Evolutionary conservation across 1,140 invertebrate species (phyloP).

Genomic region (Lepidurus apus): DNA sequence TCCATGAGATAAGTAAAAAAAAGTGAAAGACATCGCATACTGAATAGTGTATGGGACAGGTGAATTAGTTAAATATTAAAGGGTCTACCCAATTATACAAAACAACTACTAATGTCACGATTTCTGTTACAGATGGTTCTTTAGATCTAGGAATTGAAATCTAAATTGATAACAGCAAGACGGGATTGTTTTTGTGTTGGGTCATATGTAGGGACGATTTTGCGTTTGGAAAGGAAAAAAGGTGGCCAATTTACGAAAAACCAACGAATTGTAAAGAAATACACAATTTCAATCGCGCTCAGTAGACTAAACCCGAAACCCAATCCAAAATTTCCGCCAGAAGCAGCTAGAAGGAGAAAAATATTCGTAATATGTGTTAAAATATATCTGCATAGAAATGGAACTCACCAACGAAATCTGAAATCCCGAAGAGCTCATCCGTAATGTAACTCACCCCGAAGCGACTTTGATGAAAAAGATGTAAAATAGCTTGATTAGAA

Average conservation of each 20-base stretch:
- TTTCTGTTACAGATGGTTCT: no score
- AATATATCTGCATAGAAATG: neutral
- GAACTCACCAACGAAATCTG: neutral
- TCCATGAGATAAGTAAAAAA: no score
- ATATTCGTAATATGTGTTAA: neutral
- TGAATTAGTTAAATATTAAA: no score
- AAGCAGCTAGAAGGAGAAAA: slow-evolving; percentile 23
- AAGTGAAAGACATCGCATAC: no score
- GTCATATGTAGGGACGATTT: neutral
- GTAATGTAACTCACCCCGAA: neutral
- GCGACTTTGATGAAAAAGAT: neutral
- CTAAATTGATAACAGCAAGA: neutral
- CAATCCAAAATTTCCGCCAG: slow-evolving; percentile 29
- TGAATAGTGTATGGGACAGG: no score
- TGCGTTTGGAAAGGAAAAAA: neutral
- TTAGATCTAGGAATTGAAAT: neutral
- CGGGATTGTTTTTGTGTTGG: neutral
- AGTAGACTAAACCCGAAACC: slow-evolving; percentile 32
- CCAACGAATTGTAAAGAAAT: slow-evolving; percentile 32
- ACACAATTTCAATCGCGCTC: slow-evolving; percentile 30
- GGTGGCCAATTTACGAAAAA: slow-evolving; percentile 25
- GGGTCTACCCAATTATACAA: no score
- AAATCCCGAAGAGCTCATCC: neutral
- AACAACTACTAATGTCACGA: no score
- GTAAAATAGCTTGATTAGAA: neutral